These are phyloP conservation scores for Pristionchus fissidentatus DNA, from an alignment of 2,888 invertebrate genomes.

Conservation along the genomic window DNA sequence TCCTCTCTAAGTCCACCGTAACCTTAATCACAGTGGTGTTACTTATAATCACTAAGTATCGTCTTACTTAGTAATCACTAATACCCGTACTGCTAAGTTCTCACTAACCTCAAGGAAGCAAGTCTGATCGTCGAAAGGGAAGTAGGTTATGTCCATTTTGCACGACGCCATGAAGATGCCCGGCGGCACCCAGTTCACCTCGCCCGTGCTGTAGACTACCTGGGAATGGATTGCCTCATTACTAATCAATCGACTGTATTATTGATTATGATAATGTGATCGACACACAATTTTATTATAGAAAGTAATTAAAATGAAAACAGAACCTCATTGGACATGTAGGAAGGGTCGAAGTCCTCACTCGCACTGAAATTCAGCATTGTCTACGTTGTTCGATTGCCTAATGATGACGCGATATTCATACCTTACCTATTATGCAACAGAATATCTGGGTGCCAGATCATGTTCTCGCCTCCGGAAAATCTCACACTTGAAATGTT, in stretches of 20 bases:
- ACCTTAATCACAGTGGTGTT: too few species aligned
- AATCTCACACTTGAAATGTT: constrained; percentile 67
- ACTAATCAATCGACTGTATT: too few species aligned
- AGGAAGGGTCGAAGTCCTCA: constrained; percentile 69
- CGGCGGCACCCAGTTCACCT: constrained; percentile 71
- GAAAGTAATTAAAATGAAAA: too few species aligned
- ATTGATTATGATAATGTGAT: too few species aligned
- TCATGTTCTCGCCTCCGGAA: constrained; percentile 65
- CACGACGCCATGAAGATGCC: constrained; percentile 66
- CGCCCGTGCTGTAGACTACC: constrained; percentile 68
- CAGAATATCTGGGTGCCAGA: constrained; percentile 69
- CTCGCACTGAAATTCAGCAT: constrained; percentile 60
- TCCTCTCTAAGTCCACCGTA: too few species aligned
- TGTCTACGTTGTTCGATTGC: background rate
- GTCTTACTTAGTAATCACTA: background rate
- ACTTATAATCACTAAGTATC: too few species aligned
- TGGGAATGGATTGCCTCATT: constrained; percentile 25
- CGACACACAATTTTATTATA: too few species aligned
- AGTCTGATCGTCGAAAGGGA: constrained; percentile 69
- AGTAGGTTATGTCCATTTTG: constrained; percentile 69
- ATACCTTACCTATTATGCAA: constrained; percentile 66
- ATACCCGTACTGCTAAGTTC: background rate
- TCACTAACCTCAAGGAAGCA: constrained; percentile 63
- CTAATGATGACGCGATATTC: background rate
- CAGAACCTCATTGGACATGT: constrained; percentile 65